These are phyloP conservation scores for Stigmatopora nigra DNA, from an alignment of 2,113 vertebrate genomes.

Conservation along the genomic window DNA sequence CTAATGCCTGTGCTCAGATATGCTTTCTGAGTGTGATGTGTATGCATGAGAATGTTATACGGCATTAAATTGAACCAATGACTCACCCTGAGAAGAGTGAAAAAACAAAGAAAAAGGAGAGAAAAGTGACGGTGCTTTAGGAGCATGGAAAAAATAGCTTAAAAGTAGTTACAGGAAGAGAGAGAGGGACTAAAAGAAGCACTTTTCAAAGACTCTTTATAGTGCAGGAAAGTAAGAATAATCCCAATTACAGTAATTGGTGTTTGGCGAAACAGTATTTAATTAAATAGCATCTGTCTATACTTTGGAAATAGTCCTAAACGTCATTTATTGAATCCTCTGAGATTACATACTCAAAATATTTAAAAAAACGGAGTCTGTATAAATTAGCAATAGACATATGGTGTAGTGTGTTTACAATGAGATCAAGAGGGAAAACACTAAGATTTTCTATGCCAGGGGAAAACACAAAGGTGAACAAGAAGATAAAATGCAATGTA, in stretches of 20 bases:
- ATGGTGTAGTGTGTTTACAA: conserved; percentile 41
- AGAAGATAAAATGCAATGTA: conserved; percentile 30
- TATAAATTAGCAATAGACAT: conserved; percentile 9
- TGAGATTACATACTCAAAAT: conserved; percentile 3
- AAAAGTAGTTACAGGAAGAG: conserved; percentile 9
- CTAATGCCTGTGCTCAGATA: conserved; percentile 2
- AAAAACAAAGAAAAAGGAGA: conserved; percentile 5
- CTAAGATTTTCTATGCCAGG: conserved; percentile 12
- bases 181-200: conserved; percentile 4
- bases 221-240: conserved; percentile 37
- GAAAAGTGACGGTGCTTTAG: conserved; percentile 12
- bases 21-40: background rate
- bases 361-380: conserved; percentile 10
- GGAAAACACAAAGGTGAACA: conserved; percentile 16
- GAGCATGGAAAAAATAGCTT: conserved; percentile 16
- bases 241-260: conserved; percentile 54
- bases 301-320: conserved; percentile 19
- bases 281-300: conserved; percentile 51
- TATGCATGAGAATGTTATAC: background rate
- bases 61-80: conserved; percentile 20
- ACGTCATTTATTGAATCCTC: conserved; percentile 6
- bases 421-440: conserved; percentile 55
- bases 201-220: conserved; percentile 20
- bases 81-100: conserved; percentile 6
- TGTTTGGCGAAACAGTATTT: conserved; percentile 44